Conservation (phyloP, 2,113 vertebrate genomes). For the Gallinago paraguaiae region DNA sequence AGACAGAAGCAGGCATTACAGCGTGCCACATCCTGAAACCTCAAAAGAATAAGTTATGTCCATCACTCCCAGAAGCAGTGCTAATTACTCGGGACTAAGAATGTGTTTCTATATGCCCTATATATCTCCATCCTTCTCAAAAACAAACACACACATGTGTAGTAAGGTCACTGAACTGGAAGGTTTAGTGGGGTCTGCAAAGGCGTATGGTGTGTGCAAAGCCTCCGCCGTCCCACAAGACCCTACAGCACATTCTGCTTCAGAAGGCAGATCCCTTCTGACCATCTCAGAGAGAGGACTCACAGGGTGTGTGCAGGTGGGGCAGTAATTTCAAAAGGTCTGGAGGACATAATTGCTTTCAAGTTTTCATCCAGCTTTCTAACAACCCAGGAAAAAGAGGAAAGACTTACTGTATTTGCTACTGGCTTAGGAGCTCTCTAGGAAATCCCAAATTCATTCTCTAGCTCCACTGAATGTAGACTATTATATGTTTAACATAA, state of each 20-base stretch:
- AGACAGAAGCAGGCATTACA: not conserved
- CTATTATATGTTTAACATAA: not conserved
- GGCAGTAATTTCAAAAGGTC: not conserved
- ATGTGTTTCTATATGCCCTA: not conserved
- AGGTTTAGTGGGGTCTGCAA: not conserved
- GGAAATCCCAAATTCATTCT: not conserved
- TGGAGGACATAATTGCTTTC: not conserved
- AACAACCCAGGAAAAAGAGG: not conserved
- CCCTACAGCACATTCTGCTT: not conserved
- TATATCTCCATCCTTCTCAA: not conserved
- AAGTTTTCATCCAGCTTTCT: not conserved
- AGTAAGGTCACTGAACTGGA: not conserved
- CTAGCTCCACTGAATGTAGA: not conserved
- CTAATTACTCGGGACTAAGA: not conserved
- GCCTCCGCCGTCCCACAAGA: not conserved
- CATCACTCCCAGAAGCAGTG: not conserved
- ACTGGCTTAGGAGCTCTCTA: not conserved
- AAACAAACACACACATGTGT: not conserved
- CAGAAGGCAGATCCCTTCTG: not conserved
- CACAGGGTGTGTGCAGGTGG: fast-evolving
- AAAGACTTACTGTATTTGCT: not conserved
- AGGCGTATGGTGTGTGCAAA: fast-evolving
- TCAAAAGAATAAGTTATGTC: not conserved
- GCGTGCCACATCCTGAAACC: not conserved
- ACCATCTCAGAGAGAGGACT: not conserved